phyloP scores from a whole-genome alignment of 2,113 vertebrate genomes.

The Leptobrachium leishanense region DNA sequence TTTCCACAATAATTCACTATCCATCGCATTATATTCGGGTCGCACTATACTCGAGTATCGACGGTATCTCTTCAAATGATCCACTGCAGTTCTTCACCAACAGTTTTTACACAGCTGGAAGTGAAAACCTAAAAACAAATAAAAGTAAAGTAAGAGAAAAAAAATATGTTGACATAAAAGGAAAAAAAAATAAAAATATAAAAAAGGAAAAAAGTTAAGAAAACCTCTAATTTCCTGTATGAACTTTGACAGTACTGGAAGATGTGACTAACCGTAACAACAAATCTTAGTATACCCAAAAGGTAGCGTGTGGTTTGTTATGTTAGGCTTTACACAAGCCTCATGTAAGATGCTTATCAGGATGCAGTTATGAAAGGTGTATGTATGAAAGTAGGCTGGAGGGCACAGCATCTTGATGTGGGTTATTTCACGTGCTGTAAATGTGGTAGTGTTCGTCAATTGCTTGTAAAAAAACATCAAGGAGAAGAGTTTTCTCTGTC shows the following conservation, averaged over 20 bases:
- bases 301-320: slow-evolving; percentile 77
- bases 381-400: slow-evolving; percentile 56
- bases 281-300: slow-evolving; percentile 70
- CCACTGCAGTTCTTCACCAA: slow-evolving; percentile 53
- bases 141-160: slow-evolving; percentile 49
- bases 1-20: too few relatives aligned
- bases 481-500: slow-evolving; percentile 34
- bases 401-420: slow-evolving; percentile 58
- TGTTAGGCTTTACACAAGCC: slow-evolving; percentile 68
- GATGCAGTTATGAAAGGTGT: slow-evolving; percentile 57
- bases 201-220: slow-evolving; percentile 53
- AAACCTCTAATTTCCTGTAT: slow-evolving; percentile 89
- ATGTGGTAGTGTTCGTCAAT: slow-evolving; percentile 57
- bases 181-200: slow-evolving; percentile 77
- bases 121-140: slow-evolving; percentile 36
- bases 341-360: slow-evolving; percentile 67
- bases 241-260: slow-evolving; percentile 84
- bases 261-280: slow-evolving; percentile 92
- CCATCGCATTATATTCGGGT: too few relatives aligned
- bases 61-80: slow-evolving; percentile 11
- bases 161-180: slow-evolving; percentile 75
- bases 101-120: slow-evolving; percentile 46
- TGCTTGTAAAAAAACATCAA: slow-evolving; percentile 52
- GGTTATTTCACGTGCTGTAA: slow-evolving; percentile 53
- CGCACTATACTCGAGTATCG: too few relatives aligned